A percentile compares a stretch with the other conserved stretches of the same genome.
Evolutionary conservation across 1,140 invertebrate genomes (phyloP).

Genomic region (Spodoptera frugiperda): DNA sequence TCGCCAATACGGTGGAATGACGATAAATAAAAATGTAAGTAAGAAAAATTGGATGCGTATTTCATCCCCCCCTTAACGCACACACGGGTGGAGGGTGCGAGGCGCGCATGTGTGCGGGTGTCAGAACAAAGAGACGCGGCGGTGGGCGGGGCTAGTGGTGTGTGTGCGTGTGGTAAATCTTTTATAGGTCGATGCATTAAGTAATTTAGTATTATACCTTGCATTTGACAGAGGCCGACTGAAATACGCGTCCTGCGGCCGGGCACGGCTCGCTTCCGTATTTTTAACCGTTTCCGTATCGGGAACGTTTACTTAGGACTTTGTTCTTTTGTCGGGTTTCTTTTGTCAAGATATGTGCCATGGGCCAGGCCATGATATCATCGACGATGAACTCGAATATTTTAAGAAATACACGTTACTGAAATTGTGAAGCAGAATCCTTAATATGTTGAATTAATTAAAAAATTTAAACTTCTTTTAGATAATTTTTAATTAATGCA

Average conservation of each 20-base stretch:
- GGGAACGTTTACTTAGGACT: conserved; percentile 32
- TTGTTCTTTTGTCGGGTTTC: conserved; percentile 20
- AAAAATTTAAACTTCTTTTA: too few relatives aligned
- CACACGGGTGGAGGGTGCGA: conserved; percentile 51
- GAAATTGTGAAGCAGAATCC: too few relatives aligned
- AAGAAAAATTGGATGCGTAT: conserved; percentile 75
- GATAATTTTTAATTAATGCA: too few relatives aligned
- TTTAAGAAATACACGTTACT: too few relatives aligned
- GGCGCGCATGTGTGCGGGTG: conserved; percentile 70
- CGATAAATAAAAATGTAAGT: conserved; percentile 76
- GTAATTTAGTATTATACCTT: conserved; percentile 83
- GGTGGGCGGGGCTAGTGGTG: conserved; percentile 63
- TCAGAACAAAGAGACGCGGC: conserved; percentile 71
- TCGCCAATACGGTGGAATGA: conserved; percentile 60
- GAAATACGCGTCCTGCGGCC: conserved; percentile 46
- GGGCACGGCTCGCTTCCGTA: conserved; percentile 32
- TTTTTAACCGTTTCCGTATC: conserved; percentile 44
- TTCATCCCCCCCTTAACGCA: conserved; percentile 67
- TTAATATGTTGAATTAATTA: too few relatives aligned
- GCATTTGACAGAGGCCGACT: conserved; percentile 71
- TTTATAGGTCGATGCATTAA: conserved; percentile 84
- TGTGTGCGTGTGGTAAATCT: conserved; percentile 80
- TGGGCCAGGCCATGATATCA: not conserved
- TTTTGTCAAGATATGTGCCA: conserved; percentile 16
- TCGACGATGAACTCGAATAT: not conserved